These are phyloP conservation scores for Pangasianodon gigas DNA, from an alignment of 2,113 vertebrate genomes.

Conservation along the genomic window DNA sequence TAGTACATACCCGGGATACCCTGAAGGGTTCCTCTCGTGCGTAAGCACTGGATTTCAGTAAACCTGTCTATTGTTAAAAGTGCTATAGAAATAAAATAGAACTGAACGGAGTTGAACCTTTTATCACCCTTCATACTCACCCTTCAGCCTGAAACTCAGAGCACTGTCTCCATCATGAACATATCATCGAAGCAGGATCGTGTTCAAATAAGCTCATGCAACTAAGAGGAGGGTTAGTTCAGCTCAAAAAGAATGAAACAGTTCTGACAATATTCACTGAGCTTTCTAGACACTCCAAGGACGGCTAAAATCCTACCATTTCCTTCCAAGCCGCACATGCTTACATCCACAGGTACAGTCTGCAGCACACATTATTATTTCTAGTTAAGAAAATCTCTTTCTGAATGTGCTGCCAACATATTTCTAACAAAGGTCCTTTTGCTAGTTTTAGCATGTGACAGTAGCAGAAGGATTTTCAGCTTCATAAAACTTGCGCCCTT, in stretches of 20 bases:
- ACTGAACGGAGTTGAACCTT: not conserved
- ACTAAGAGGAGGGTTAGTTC: not conserved
- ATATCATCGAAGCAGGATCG: not conserved
- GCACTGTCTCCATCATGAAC: not conserved
- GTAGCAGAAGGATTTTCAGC: not conserved
- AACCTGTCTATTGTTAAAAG: not conserved
- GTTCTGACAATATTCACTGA: not conserved
- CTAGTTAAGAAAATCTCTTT: slow-evolving; percentile 27
- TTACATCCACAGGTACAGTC: not conserved
- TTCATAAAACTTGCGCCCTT: not conserved
- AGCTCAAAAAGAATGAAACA: not conserved
- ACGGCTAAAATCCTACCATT: not conserved
- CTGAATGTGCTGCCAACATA: not conserved
- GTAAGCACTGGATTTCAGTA: not conserved
- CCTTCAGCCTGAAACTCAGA: not conserved
- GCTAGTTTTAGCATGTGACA: not conserved
- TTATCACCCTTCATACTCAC: not conserved
- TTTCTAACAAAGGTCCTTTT: not conserved
- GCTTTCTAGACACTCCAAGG: not conserved
- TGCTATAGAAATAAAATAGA: not conserved
- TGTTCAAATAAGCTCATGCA: not conserved
- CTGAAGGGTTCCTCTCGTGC: not conserved
- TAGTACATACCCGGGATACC: too few species aligned
- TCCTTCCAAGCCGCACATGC: not conserved
- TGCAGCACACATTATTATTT: slow-evolving; percentile 32